Percentiles rank a stretch among this genome's conserved stretches.
Evolutionary conservation across 2,888 invertebrate species (phyloP).

Genomic region (Choreutis nemorana): DNA sequence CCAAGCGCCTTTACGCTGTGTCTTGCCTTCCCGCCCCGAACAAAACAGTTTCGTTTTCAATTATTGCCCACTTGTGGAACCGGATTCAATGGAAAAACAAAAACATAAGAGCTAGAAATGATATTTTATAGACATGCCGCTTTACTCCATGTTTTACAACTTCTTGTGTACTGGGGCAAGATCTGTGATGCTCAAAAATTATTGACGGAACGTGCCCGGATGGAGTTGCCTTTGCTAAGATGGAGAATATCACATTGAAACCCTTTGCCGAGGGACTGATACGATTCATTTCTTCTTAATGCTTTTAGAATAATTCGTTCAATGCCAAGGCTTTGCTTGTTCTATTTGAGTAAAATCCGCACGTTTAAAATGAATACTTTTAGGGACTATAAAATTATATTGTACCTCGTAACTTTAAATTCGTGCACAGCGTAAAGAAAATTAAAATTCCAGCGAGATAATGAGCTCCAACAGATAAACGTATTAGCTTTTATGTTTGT

Average conservation of each 20-base stretch:
- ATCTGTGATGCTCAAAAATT: slow-evolving; percentile 60
- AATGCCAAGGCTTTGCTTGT: slow-evolving; percentile 14
- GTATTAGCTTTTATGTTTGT: slow-evolving; percentile 42
- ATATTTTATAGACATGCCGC: slow-evolving; percentile 61
- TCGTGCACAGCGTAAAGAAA: slow-evolving; percentile 41
- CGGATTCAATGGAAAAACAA: slow-evolving; percentile 57
- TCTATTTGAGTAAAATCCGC: slow-evolving; percentile 21
- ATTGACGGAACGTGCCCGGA: slow-evolving; percentile 60
- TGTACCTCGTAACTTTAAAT: slow-evolving; percentile 42
- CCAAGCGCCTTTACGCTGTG: slow-evolving; percentile 60
- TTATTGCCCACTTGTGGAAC: slow-evolving; percentile 67
- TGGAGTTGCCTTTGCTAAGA: slow-evolving; percentile 29
- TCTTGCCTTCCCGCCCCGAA: slow-evolving; percentile 54
- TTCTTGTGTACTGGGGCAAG: slow-evolving; percentile 49
- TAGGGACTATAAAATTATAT: slow-evolving; percentile 42
- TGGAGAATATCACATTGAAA: slow-evolving; percentile 26
- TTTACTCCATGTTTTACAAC: slow-evolving; percentile 61
- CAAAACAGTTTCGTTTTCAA: slow-evolving; percentile 64
- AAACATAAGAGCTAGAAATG: slow-evolving; percentile 50
- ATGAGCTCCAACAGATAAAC: slow-evolving; percentile 47
- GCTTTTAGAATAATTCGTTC: slow-evolving; percentile 15
- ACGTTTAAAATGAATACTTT: slow-evolving; percentile 31
- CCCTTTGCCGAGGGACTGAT: slow-evolving; percentile 25
- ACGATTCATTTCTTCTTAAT: slow-evolving; percentile 31
- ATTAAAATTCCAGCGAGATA: slow-evolving; percentile 50